Base-by-base conservation (phyloP, 2,888 invertebrate species). In the Syrphus vitripennis region DNA sequence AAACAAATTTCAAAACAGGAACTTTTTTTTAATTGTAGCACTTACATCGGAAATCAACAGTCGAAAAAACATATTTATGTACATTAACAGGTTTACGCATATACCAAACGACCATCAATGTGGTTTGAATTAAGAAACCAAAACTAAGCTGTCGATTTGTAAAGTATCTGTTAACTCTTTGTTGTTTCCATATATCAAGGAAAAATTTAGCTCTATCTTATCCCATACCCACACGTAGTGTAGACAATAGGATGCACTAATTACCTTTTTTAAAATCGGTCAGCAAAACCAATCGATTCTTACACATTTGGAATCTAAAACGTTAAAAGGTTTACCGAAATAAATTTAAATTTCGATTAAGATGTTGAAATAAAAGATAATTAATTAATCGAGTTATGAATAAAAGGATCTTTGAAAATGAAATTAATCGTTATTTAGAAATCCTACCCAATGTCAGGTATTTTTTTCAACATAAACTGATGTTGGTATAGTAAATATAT, bases 91-190 rank as follows among this genome's bases (percentile, higher is more conserved):
- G 14, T 19, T 40, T 40, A 37, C 50, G 14, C 21, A 61, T 61
- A 12, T 5, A 57, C 21, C 12, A 48, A 48, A 5, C 12, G 9
- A 21, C 34, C 9, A n/a, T n/a, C n/a, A n/a, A n/a, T n/a, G n/a
- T n/a, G n/a, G n/a, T n/a, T 29, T 53, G 16, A 6, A 2, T 31
- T 40, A 45, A 40, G 59, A 63, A 75, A 55, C 48, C 19, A 53
- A 42, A 80, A 79, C 71, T 71, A 57, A 79, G 80, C 71, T 45
- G 80, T 83, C 76, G 76, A 84, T 80, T 84, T 80, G 71, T 59
- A 42, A 80, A 71, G 34, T 59, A 19, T 45, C 80, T 84, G 75
- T 80, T 80, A 79, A 67, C 80, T 80, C 80, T 80, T 75, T 40
- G 80, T 57, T 80, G 83, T 42, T 83, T 59, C 67, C 75, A 84